Evolutionary conservation across 2,888 invertebrate species (phyloP), one percentile per base, ranked within the genome.

Genomic region (Cecidostiba fungosa): DNA sequence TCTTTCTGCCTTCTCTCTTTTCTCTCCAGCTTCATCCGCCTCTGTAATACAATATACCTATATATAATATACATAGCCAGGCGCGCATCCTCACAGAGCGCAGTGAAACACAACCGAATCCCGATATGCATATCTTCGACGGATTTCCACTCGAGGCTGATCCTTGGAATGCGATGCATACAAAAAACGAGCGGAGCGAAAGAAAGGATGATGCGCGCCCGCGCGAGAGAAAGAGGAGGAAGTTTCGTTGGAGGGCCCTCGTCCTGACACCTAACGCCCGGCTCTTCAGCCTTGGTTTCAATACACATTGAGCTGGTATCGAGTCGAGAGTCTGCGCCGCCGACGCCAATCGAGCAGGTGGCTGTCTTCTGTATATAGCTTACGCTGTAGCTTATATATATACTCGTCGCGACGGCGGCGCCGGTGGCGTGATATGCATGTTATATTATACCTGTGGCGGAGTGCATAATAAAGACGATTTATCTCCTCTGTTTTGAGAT

Each of bases 381-480:
- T 43, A 10, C 8, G 0, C n/a, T 43, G 12, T 10, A 12, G 43
- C 43, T 43, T 43, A 12, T 43, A 43, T 39, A 39, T 32, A 32
- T 32, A 39, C 43, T 43, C 43, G 39, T 39, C n/a, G 43, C 43
- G 43, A 43, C 47, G 92, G 29, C 29, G 26, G 14, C 66, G 12
- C 54, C 54, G 19, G 12, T 54, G 14, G 8, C 47, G 54, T 62
- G 23, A 62, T 23, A 90, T 62, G 3, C 26, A 62, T 23, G 90
- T 86, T 82, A 87, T 87, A 6, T n/a, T 47, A 23, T 47, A 92
- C 92, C 93, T 93, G 92, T 19, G 47, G 6, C 66, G n/a, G 32
- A 26, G 26, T 36, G 82, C 70, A 80, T 80, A 77, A 77, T 77
- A 59, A n/a, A 76, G 43, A 43, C 29, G 69, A 47, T 77, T 77